These are phyloP conservation scores for Pasiphila rectangulata DNA, from an alignment of 2,888 invertebrate genomes.

Conservation along the genomic window DNA sequence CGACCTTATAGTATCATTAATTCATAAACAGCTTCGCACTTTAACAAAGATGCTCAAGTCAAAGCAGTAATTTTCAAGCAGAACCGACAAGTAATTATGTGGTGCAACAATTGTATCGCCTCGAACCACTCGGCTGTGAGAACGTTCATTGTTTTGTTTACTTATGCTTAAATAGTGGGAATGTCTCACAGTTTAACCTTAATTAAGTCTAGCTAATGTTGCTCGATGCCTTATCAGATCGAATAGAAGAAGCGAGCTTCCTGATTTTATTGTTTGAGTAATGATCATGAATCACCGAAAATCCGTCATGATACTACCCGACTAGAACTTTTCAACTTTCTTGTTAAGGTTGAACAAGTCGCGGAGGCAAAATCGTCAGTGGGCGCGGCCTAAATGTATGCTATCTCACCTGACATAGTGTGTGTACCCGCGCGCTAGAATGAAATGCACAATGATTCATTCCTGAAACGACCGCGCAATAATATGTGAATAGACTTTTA, in stretches of 20 bases:
- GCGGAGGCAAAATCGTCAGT: no score
- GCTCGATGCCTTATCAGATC: neutral
- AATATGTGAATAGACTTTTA: no score
- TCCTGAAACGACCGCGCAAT: no score
- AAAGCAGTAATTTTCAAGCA: neutral
- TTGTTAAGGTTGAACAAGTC: no score
- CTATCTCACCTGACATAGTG: no score
- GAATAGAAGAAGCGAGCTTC: neutral
- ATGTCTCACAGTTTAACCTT: slow-evolving; percentile 16
- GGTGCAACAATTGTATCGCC: neutral
- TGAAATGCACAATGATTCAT: no score
- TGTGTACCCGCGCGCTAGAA: no score
- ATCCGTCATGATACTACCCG: no score
- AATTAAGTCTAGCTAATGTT: slow-evolving; percentile 7
- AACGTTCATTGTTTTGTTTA: slow-evolving; percentile 6
- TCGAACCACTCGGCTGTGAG: slow-evolving; percentile 11
- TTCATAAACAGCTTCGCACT: neutral
- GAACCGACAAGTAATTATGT: slow-evolving; percentile 5
- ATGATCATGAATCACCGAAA: no score
- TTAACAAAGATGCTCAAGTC: neutral
- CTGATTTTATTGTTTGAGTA: no score
- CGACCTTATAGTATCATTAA: neutral
- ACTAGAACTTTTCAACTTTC: no score
- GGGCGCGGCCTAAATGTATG: no score
- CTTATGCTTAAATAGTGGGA: slow-evolving; percentile 15